Evolutionary conservation across 2,888 invertebrate species (phyloP).

Genomic region (Scaptomyza polygonia): DNA sequence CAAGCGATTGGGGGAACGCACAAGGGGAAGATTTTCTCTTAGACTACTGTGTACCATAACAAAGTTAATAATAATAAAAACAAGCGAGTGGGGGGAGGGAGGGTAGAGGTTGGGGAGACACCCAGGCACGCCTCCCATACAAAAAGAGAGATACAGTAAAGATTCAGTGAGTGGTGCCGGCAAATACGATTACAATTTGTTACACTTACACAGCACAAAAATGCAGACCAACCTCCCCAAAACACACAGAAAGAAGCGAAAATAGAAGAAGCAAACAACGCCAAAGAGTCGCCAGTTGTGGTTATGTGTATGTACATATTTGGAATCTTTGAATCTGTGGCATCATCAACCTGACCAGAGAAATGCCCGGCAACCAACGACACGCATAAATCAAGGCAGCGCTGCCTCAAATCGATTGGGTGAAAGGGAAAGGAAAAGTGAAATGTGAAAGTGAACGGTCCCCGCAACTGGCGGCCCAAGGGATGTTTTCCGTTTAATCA

Average conservation of each 20-base stretch:
- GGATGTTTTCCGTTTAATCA: constrained; percentile 36
- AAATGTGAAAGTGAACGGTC: constrained; percentile 4
- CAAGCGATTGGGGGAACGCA: not conserved
- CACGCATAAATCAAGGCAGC: constrained; percentile 66
- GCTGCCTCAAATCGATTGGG: constrained; percentile 50
- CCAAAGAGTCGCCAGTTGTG: constrained; percentile 73
- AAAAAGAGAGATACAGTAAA: constrained; percentile 34
- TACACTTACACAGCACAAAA: constrained; percentile 78
- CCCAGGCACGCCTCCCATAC: constrained; percentile 48
- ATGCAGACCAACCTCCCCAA: constrained; percentile 43
- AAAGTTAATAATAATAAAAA: constrained; percentile 78
- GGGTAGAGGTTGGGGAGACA: constrained; percentile 25
- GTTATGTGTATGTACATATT: constrained; percentile 67
- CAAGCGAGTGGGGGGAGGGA: constrained; percentile 26
- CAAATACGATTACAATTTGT: constrained; percentile 78
- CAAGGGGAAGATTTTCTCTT: constrained; percentile 53
- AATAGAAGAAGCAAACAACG: constrained; percentile 41
- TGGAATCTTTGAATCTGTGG: constrained; percentile 57
- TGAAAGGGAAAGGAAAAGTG: constrained; percentile 47
- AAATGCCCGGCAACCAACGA: constrained; percentile 62
- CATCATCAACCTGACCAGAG: constrained; percentile 68
- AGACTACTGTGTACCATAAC: constrained; percentile 65
- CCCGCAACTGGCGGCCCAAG: constrained; percentile 10
- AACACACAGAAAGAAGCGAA: not conserved
- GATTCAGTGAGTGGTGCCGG: constrained; percentile 42